These are phyloP conservation scores for Manacus vitellinus DNA, from an alignment of 2,113 vertebrate genomes.

Conservation along the genomic window DNA sequence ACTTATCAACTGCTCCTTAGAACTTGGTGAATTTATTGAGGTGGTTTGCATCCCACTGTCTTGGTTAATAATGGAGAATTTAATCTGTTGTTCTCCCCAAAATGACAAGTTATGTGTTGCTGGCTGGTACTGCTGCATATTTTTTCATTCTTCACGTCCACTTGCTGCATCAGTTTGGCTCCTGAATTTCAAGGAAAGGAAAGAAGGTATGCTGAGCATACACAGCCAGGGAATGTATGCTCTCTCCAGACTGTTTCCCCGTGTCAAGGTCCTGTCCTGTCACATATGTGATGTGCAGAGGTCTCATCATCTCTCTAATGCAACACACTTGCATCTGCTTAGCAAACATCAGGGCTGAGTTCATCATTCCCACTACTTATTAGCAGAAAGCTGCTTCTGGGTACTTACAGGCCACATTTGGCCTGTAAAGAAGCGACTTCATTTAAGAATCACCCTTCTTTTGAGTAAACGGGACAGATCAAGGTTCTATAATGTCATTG, in stretches of 20 bases:
- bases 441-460: not conserved
- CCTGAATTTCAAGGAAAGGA: not conserved
- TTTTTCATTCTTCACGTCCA: not conserved
- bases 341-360: not conserved
- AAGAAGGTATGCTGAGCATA: not conserved
- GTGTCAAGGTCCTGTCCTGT: not conserved
- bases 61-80: not conserved
- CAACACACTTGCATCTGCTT: not conserved
- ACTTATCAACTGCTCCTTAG: not conserved
- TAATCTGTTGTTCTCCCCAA: not conserved
- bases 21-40: not conserved
- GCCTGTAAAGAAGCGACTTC: not conserved
- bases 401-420: not conserved
- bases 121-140: not conserved
- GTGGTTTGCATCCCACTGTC: not conserved
- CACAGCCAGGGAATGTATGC: not conserved
- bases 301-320: not conserved
- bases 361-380: not conserved
- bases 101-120: not conserved
- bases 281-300: not conserved
- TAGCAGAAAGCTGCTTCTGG: not conserved
- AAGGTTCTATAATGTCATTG: not conserved
- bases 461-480: not conserved
- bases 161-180: not conserved
- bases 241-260: not conserved